These are phyloP conservation scores for Chloroclysta siterata DNA, from an alignment of 2,888 invertebrate species.

Conservation along the genomic window DNA sequence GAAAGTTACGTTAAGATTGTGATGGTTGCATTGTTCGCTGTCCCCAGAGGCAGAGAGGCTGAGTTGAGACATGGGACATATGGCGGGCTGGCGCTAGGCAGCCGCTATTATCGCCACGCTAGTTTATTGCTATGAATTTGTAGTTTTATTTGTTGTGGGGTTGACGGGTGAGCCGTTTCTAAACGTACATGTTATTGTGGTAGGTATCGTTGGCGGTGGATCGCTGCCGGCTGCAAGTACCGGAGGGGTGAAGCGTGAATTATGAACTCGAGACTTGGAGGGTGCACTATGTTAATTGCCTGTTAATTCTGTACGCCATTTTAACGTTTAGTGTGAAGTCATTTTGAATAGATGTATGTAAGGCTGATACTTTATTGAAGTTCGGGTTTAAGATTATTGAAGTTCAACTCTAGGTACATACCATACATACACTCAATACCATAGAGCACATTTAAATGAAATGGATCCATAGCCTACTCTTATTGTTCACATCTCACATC, in stretches of 20 bases:
- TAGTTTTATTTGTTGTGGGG: conserved; percentile 51
- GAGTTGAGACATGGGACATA: conserved; percentile 37
- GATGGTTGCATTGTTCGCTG: conserved; percentile 53
- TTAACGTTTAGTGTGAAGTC: conserved; percentile 22
- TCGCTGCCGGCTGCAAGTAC: conserved; percentile 19
- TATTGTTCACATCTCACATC: neutral
- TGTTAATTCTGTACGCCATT: conserved; percentile 42
- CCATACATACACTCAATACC: no score
- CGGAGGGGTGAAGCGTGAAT: conserved; percentile 46
- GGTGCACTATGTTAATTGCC: conserved; percentile 43
- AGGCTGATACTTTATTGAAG: neutral
- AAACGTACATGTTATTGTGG: conserved; percentile 56
- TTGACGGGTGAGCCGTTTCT: conserved; percentile 57
- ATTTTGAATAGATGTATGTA: neutral
- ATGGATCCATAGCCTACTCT: neutral
- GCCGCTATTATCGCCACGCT: conserved; percentile 45
- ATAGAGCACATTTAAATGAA: no score
- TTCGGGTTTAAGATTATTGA: no score
- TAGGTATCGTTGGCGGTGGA: conserved; percentile 55
- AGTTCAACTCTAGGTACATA: no score
- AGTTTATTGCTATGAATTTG: conserved; percentile 68
- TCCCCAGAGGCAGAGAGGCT: conserved; percentile 41
- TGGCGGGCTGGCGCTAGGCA: conserved; percentile 45
- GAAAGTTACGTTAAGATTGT: conserved; percentile 72
- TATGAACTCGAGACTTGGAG: conserved; percentile 45